These are phyloP conservation scores for Momotus momota DNA, from an alignment of 2,797 vertebrate genomes.

Conservation along the genomic window DNA sequence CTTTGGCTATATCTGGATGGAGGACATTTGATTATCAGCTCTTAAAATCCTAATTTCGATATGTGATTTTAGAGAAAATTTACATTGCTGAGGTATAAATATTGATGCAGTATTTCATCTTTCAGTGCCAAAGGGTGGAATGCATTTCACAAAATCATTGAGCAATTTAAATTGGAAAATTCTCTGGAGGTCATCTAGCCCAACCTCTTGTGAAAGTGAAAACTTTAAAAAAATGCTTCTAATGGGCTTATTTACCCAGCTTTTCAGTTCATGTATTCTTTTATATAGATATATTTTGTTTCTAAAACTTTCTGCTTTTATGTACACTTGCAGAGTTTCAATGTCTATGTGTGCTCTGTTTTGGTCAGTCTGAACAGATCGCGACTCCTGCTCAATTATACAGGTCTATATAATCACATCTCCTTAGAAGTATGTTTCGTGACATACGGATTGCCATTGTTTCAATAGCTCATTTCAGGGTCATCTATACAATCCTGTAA, in stretches of 20 bases:
- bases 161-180: constrained; percentile 23
- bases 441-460: neutral
- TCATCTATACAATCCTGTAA: neutral
- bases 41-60: neutral
- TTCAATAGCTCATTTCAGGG: neutral
- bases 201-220: neutral
- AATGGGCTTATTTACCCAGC: neutral
- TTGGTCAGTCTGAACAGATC: neutral
- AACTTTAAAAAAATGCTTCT: neutral
- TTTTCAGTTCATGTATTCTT: neutral
- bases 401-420: neutral
- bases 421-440: neutral
- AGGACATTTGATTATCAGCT: neutral
- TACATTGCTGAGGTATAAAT: neutral
- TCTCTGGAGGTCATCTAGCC: neutral
- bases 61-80: neutral
- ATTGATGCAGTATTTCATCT: neutral
- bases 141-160: neutral
- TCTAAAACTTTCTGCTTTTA: neutral
- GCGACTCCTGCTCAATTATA: neutral
- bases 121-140: neutral
- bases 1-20: neutral
- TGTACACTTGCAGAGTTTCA: neutral
- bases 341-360: neutral
- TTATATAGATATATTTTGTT: neutral